Evolutionary conservation across 1,140 invertebrate genomes (phyloP).

Genomic region (Laupala kohalensis): DNA sequence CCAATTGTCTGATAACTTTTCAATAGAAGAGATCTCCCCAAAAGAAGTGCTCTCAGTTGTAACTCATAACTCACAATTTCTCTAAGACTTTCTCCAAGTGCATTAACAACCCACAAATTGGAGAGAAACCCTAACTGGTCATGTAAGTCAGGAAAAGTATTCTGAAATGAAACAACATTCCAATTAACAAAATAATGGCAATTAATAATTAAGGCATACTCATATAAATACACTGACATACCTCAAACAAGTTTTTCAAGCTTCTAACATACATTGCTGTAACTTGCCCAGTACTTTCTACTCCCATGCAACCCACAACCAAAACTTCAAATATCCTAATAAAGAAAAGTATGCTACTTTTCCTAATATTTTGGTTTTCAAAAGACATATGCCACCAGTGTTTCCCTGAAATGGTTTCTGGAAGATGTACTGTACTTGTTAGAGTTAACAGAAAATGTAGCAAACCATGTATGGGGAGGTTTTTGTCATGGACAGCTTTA

Average conservation of each 20-base stretch:
- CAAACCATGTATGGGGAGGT: neutral
- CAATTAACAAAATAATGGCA: neutral
- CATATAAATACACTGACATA: neutral
- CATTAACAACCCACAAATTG: neutral
- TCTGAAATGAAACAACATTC: neutral
- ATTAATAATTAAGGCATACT: neutral
- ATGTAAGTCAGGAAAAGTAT: neutral
- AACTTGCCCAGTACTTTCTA: neutral
- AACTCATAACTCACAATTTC: neutral
- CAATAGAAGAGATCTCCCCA: neutral
- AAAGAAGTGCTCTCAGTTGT: conserved; percentile 1
- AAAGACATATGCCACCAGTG: neutral
- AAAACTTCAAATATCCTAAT: neutral
- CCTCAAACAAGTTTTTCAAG: neutral
- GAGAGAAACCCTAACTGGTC: neutral
- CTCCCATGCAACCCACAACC: neutral
- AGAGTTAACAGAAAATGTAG: neutral
- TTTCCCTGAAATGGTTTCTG: neutral
- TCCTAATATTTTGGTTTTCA: neutral
- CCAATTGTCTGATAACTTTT: neutral
- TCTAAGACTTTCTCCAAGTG: neutral
- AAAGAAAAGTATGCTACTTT: neutral
- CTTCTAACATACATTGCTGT: neutral
- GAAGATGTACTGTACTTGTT: neutral
- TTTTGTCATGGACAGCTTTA: neutral